These are phyloP conservation scores for Aspidiotus rigidus DNA, from an alignment of 2,888 invertebrate species.

Conservation along the genomic window DNA sequence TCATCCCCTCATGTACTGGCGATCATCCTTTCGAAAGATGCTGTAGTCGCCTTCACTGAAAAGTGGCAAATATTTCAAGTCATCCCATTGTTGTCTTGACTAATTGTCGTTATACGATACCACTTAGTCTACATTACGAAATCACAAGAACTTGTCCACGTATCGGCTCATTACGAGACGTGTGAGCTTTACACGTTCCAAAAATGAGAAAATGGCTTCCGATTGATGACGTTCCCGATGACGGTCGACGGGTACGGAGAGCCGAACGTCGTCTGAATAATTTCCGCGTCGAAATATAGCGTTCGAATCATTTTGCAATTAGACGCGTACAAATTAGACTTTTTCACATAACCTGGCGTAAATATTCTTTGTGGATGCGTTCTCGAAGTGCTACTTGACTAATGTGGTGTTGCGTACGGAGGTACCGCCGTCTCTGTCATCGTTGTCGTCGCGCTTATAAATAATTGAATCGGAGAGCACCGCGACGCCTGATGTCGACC, in stretches of 20 bases:
- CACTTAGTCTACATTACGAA: no score
- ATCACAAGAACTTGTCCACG: not conserved
- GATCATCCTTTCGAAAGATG: no score
- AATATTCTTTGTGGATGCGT: slow-evolving; percentile 22
- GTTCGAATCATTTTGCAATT: slow-evolving; percentile 32
- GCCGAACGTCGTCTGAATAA: slow-evolving; percentile 9
- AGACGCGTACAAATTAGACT: slow-evolving; percentile 29
- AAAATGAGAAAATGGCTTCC: slow-evolving; percentile 21
- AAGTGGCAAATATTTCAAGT: no score
- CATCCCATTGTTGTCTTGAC: no score
- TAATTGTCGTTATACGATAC: no score
- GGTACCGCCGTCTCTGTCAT: not conserved
- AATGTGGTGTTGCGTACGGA: not conserved
- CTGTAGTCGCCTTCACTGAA: no score
- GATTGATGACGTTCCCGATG: slow-evolving; percentile 25
- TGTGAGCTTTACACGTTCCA: slow-evolving; percentile 17
- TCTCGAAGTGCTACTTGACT: not conserved
- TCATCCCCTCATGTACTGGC: no score
- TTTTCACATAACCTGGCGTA: slow-evolving; percentile 30
- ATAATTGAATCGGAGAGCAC: slow-evolving; percentile 2
- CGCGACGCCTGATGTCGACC: not conserved
- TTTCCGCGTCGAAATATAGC: slow-evolving; percentile 24
- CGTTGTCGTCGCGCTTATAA: slow-evolving; percentile 2
- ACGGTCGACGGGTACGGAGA: slow-evolving; percentile 15
- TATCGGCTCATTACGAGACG: slow-evolving; percentile 25